A percentile compares a stretch with the other conserved stretches of the same genome.
Conservation (phyloP, 2,113 vertebrate species). For the Gasterosteus nipponicus region DNA sequence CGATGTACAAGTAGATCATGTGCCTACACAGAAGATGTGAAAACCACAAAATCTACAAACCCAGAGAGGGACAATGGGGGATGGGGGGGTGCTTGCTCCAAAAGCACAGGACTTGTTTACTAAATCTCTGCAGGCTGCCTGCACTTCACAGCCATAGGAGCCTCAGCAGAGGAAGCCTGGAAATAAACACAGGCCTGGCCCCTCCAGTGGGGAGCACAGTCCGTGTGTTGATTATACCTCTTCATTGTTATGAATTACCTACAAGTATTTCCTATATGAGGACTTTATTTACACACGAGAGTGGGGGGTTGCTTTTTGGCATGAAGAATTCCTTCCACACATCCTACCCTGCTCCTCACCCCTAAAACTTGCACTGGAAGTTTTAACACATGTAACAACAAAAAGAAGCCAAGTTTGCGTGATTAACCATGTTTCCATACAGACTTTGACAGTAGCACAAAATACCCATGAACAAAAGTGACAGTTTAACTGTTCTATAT, state of each 20-base stretch:
- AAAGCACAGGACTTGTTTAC: constrained; percentile 54
- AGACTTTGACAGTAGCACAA: constrained; percentile 1
- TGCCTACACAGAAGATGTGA: constrained; percentile 1
- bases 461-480: neutral
- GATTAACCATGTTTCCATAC: constrained; percentile 5
- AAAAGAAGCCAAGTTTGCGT: neutral
- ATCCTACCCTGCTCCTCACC: constrained; percentile 1
- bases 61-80: neutral
- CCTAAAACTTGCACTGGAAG: neutral
- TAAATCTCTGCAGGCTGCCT: constrained; percentile 54
- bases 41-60: constrained; percentile 22
- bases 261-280: constrained; percentile 77
- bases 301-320: constrained; percentile 13
- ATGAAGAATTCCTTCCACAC: constrained; percentile 14
- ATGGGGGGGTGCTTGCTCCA: neutral
- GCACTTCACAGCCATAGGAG: constrained; percentile 57
- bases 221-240: constrained; percentile 69
- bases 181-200: constrained; percentile 71
- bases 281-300: constrained; percentile 57
- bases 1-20: constrained; percentile 1
- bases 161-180: constrained; percentile 64
- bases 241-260: constrained; percentile 77
- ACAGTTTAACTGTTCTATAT: neutral
- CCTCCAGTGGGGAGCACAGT: constrained; percentile 43
- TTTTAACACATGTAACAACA: constrained; percentile 20